phyloP scores from a whole-genome alignment of 2,888 invertebrate genomes.

The Sialis lutaria region DNA sequence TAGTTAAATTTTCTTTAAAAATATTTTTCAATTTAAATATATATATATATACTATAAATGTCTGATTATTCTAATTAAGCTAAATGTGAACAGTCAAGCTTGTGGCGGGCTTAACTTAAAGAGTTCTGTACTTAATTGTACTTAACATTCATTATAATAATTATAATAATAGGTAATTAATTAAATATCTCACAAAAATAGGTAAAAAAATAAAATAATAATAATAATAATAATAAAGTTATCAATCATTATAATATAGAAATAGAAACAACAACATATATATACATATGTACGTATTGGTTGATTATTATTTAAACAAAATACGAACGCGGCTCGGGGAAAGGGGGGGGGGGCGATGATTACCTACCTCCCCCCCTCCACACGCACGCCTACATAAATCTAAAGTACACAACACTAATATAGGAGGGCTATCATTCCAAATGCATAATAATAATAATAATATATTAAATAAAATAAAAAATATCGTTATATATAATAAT shows the following conservation, averaged over 20 bases:
- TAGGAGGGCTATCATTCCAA: conserved; percentile 1
- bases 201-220: conserved; percentile 33
- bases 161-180: conserved; percentile 11
- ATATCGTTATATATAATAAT: neutral
- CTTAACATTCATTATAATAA: conserved; percentile 1
- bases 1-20: neutral
- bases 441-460: conserved; percentile 1
- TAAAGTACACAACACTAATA: conserved; percentile 1
- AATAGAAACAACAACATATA: conserved; percentile 29
- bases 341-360: too few relatives aligned
- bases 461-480: neutral
- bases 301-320: conserved; percentile 3
- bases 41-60: neutral
- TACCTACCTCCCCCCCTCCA: neutral
- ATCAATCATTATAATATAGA: conserved; percentile 22
- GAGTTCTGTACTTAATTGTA: neutral
- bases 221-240: conserved; percentile 20
- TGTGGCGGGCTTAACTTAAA: conserved; percentile 18
- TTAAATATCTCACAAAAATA: conserved; percentile 32
- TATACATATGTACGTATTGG: conserved; percentile 23
- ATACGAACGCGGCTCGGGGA: neutral
- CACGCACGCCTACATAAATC: neutral
- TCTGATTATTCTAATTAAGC: neutral
- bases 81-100: conserved; percentile 23
- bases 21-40: neutral